Conservation (phyloP, 35 echinoderm and acorn worm species). For the Hemicentrotus pulcherrimus region DNA sequence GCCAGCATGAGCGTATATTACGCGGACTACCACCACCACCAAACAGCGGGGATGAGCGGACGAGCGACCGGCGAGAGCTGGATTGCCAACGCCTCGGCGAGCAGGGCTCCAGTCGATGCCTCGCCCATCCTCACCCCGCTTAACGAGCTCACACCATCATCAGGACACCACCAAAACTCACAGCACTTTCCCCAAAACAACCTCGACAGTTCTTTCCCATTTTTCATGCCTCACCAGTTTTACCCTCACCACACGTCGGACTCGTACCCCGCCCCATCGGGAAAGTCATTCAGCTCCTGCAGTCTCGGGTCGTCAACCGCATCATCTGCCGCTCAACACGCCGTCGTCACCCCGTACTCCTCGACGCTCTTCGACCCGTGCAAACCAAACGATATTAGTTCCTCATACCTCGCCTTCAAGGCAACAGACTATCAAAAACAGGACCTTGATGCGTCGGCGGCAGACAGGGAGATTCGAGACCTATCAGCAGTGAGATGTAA, state of each 20-base stretch:
- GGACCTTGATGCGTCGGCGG: background rate
- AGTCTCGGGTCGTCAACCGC: background rate
- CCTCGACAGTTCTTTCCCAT: slow-evolving; percentile 35
- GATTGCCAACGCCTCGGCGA: slow-evolving; percentile 24
- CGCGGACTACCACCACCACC: slow-evolving; percentile 42
- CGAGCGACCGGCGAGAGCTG: slow-evolving; percentile 44
- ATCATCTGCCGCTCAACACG: background rate
- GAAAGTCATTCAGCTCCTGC: slow-evolving; percentile 26
- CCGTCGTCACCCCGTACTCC: slow-evolving; percentile 44
- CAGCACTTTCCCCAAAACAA: slow-evolving; percentile 34
- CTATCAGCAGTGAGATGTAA: background rate
- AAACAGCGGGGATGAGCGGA: slow-evolving; percentile 19
- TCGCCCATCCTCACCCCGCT: slow-evolving; percentile 32
- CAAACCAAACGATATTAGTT: slow-evolving; percentile 42
- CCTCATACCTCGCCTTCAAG: slow-evolving; percentile 29
- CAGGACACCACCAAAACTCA: background rate
- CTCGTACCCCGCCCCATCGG: background rate
- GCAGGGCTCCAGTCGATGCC: background rate
- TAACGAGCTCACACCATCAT: background rate
- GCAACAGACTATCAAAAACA: slow-evolving; percentile 45
- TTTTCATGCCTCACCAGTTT: slow-evolving; percentile 41
- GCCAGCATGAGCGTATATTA: slow-evolving; percentile 38
- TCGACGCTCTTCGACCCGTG: slow-evolving; percentile 37
- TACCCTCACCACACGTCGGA: slow-evolving; percentile 34
- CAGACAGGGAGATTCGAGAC: slow-evolving; percentile 30